Percentiles rank a stretch among this genome's conserved stretches.
Conservation (phyloP, 2,797 vertebrate species). For the Lateolabrax maculatus region DNA sequence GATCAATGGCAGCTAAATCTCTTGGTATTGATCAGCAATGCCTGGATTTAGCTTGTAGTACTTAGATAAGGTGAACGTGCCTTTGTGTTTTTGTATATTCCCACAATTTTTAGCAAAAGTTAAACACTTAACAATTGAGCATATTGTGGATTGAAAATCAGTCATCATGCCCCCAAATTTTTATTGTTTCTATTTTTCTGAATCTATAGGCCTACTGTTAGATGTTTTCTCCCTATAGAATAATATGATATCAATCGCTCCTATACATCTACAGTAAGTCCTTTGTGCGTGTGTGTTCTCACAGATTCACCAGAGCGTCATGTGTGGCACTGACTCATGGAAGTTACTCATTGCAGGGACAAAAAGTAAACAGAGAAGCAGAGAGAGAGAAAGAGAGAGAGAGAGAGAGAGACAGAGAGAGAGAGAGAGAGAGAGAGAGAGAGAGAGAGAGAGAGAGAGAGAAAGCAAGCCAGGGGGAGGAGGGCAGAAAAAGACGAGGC, state of each 20-base stretch:
- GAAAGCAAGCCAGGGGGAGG: constrained; percentile 57
- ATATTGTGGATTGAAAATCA: neutral
- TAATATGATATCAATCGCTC: neutral
- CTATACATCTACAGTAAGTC: constrained; percentile 40
- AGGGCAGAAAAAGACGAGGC: constrained; percentile 58
- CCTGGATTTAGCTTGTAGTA: constrained; percentile 51
- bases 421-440: constrained; percentile 59
- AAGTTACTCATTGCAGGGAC: constrained; percentile 86
- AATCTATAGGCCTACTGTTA: neutral
- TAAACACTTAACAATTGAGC: neutral
- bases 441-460: constrained; percentile 60
- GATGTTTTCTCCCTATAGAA: neutral
- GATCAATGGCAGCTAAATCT: constrained; percentile 72
- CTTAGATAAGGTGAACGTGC: constrained; percentile 57
- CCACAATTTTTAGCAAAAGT: constrained; percentile 1
- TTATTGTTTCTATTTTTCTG: neutral
- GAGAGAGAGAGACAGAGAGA: too few relatives aligned
- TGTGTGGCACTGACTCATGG: constrained; percentile 78
- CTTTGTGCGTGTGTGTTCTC: constrained; percentile 52
- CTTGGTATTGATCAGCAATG: constrained; percentile 77
- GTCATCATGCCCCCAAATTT: neutral
- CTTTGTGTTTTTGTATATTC: constrained; percentile 22
- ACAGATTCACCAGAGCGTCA: constrained; percentile 45
- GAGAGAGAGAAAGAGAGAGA: constrained; percentile 57
- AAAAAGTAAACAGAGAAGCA: constrained; percentile 77